Conservation (phyloP, 1,140 invertebrate genomes). For the Drosophila obscura region DNA sequence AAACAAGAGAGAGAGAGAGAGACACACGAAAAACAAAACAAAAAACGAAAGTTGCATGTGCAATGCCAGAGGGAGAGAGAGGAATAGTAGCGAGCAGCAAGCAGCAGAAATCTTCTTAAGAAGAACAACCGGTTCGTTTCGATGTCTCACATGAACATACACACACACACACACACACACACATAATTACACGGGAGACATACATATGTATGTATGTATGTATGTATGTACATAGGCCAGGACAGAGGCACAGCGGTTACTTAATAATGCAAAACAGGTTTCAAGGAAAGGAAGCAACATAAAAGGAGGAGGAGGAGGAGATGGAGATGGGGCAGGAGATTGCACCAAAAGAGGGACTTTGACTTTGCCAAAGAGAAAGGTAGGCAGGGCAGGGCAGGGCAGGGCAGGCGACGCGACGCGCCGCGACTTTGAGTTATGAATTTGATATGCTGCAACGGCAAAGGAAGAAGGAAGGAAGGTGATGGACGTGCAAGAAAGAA, state of each 20-base stretch:
- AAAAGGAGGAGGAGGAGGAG: slow-evolving; percentile 34
- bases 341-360: slow-evolving; percentile 21
- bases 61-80: slow-evolving; percentile 2
- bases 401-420: neutral
- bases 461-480: slow-evolving; percentile 9
- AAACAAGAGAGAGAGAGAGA: slow-evolving; percentile 19
- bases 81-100: slow-evolving; percentile 31
- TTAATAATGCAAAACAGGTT: slow-evolving; percentile 79
- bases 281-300: slow-evolving; percentile 10
- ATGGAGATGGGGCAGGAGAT: too few relatives aligned
- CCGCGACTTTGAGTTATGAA: slow-evolving; percentile 44
- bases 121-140: slow-evolving; percentile 64
- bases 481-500: too few relatives aligned
- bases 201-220: too few relatives aligned
- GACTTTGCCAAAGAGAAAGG: slow-evolving; percentile 48
- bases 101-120: slow-evolving; percentile 41
- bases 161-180: neutral
- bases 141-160: slow-evolving; percentile 2
- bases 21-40: slow-evolving; percentile 35
- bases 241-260: slow-evolving; percentile 54
- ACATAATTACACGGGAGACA: too few relatives aligned
- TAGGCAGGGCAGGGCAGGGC: slow-evolving; percentile 2
- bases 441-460: slow-evolving; percentile 63
- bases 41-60: slow-evolving; percentile 75
- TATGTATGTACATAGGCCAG: too few relatives aligned